Evolutionary conservation across 2,113 vertebrate genomes (phyloP).

Genomic region (Clarias batrachus): DNA sequence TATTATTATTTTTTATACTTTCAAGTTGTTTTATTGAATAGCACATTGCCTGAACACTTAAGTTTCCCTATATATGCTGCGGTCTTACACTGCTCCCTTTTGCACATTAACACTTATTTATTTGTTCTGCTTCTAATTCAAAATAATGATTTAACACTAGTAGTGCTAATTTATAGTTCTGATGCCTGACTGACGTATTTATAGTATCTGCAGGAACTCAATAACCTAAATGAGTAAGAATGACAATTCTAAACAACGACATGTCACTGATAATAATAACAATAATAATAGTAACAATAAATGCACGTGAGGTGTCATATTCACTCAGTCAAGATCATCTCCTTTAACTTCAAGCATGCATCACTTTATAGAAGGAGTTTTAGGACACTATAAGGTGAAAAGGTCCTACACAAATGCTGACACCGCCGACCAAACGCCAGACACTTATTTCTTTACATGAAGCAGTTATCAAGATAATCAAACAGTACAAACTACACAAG

Average conservation of each 20-base stretch:
- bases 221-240: neutral
- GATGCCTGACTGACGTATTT: too few species aligned
- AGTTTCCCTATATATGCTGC: neutral
- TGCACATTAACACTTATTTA: neutral
- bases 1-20: neutral
- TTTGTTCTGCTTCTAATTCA: neutral
- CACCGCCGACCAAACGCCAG: neutral
- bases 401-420: neutral
- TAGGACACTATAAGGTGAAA: neutral
- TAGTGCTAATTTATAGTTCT: neutral
- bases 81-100: neutral
- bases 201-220: neutral
- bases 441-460: neutral
- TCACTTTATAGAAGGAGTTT: neutral
- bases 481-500: neutral
- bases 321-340: neutral
- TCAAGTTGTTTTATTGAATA: neutral
- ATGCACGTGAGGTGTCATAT: neutral
- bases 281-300: neutral
- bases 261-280: neutral
- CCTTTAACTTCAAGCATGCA: neutral
- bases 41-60: neutral
- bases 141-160: neutral
- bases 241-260: neutral
- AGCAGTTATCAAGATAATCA: neutral